A percentile compares a stretch with the other conserved stretches of the same genome.
These are phyloP conservation scores for Tangachromis dhanisi DNA, from an alignment of 2,113 vertebrate species.

Conservation along the genomic window DNA sequence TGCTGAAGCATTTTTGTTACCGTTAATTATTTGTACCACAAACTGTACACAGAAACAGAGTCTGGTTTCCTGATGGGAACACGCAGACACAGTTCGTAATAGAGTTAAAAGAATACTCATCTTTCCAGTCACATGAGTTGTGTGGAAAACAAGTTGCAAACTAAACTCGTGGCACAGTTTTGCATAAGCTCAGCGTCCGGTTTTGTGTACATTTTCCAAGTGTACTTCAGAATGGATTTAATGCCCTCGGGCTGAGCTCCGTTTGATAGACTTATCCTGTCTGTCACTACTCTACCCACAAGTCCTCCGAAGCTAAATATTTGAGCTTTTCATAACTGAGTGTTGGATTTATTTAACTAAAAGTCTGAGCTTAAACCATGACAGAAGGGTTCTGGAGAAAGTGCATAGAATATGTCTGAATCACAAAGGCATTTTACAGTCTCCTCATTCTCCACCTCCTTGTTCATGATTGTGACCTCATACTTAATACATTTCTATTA, in stretches of 20 bases:
- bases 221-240: not conserved
- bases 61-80: not conserved
- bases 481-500: not conserved
- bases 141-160: constrained; percentile 22
- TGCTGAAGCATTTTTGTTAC: not conserved
- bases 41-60: not conserved
- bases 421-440: not conserved
- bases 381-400: constrained; percentile 1
- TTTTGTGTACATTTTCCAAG: not conserved
- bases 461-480: not conserved
- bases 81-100: not conserved
- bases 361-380: constrained; percentile 45
- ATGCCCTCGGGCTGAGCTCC: not conserved
- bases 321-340: constrained; percentile 58
- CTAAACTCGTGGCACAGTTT: constrained; percentile 4
- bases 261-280: constrained; percentile 19
- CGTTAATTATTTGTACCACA: not conserved
- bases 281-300: constrained; percentile 13
- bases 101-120: not conserved
- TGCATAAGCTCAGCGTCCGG: not conserved
- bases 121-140: not conserved
- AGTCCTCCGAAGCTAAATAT: constrained; percentile 61
- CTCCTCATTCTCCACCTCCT: not conserved
- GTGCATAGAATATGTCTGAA: not conserved
- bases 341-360: constrained; percentile 60